phyloP scores from a whole-genome alignment of 2,113 vertebrate genomes.

The Sebastes fasciatus region DNA sequence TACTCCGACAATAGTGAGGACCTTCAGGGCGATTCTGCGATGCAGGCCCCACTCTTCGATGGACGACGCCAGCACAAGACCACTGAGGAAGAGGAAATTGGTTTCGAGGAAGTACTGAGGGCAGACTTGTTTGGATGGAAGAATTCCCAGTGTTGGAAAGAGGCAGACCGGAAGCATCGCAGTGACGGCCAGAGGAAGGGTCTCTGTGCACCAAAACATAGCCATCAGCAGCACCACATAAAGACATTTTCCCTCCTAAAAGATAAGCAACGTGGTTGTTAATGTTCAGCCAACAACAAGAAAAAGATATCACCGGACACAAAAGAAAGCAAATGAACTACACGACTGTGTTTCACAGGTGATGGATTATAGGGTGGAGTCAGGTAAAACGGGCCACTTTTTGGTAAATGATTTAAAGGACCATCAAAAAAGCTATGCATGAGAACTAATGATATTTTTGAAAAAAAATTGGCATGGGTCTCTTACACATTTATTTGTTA shows the following conservation, averaged over 20 bases:
- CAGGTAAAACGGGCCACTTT: no score
- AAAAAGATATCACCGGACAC: not conserved
- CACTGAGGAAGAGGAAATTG: constrained; percentile 97
- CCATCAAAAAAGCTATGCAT: no score
- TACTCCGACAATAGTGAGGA: constrained; percentile 91
- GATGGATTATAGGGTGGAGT: not conserved
- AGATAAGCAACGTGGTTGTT: constrained; percentile 9
- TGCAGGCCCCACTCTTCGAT: constrained; percentile 98
- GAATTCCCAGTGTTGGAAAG: constrained; percentile 93
- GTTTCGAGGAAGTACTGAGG: constrained; percentile 97
- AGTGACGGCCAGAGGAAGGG: constrained; percentile 93
- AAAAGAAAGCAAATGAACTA: not conserved
- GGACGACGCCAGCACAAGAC: constrained; percentile 95
- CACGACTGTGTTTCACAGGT: not conserved
- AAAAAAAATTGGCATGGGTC: no score
- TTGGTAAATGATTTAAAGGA: no score
- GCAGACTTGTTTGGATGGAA: constrained; percentile 92
- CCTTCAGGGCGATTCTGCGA: constrained; percentile 92
- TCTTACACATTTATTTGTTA: no score
- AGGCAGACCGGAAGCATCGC: constrained; percentile 94
- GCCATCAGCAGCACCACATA: constrained; percentile 96
- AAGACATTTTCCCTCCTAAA: constrained; percentile 96
- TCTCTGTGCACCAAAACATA: constrained; percentile 95
- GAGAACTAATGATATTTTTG: no score
- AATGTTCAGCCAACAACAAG: not conserved